A percentile compares a stretch with the other conserved stretches of the same genome.
These are phyloP conservation scores for Cybosia mesomella DNA, from an alignment of 2,888 invertebrate genomes.

Conservation along the genomic window DNA sequence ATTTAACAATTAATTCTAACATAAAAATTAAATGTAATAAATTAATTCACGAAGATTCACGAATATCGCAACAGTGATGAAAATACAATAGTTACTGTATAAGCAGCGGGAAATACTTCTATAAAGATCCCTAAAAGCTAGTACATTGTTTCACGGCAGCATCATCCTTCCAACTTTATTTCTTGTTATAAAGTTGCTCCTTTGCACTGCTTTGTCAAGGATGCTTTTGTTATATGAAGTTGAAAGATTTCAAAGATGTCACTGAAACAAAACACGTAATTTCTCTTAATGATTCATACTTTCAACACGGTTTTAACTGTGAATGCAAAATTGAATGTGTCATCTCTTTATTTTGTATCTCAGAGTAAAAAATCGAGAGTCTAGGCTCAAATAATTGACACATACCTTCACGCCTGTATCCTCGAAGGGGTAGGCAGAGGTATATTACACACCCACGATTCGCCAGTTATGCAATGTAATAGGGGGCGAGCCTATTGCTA, in stretches of 20 bases:
- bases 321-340: neutral
- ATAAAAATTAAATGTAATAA: too few species aligned
- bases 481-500: too few species aligned
- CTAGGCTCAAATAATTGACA: too few species aligned
- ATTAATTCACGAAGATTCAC: neutral
- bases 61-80: neutral
- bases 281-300: constrained; percentile 13
- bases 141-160: constrained; percentile 32
- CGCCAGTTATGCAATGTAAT: too few species aligned
- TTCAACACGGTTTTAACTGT: constrained; percentile 13
- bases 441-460: too few species aligned
- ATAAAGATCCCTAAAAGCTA: constrained; percentile 27
- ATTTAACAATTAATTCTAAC: too few species aligned
- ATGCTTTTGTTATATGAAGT: constrained; percentile 21
- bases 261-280: constrained; percentile 17
- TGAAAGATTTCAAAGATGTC: constrained; percentile 27
- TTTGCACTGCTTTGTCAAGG: constrained; percentile 26
- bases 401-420: too few species aligned
- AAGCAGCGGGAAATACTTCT: constrained; percentile 2
- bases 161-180: constrained; percentile 41
- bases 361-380: too few species aligned
- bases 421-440: too few species aligned
- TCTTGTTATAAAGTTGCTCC: constrained; percentile 43
- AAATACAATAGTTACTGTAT: neutral
- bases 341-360: too few species aligned